Evolutionary conservation across 2,888 invertebrate genomes (phyloP).

Genomic region (Eristalinus aeneus): DNA sequence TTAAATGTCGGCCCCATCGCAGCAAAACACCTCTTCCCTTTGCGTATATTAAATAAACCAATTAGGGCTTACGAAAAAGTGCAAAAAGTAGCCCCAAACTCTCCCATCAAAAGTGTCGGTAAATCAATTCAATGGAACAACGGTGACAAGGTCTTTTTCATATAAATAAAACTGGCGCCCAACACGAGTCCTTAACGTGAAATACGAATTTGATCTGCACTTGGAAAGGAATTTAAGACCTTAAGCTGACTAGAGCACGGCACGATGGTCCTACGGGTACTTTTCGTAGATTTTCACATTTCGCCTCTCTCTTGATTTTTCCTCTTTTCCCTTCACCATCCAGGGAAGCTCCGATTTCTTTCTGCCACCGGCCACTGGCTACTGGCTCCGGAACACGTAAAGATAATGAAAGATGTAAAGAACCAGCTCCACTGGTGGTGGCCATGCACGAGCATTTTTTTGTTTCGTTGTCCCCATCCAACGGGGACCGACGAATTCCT

Average conservation of each 20-base stretch:
- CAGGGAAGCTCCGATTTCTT: neutral
- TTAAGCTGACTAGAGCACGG: neutral
- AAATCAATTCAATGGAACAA: neutral
- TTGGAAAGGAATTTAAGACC: slow-evolving; percentile 1
- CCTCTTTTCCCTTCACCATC: neutral
- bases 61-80: too few relatives aligned
- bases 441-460: neutral
- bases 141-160: neutral
- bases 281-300: slow-evolving; percentile 12
- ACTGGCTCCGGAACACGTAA: neutral
- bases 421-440: neutral
- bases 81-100: too few relatives aligned
- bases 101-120: neutral
- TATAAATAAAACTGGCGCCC: neutral
- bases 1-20: too few relatives aligned
- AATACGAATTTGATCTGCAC: slow-evolving; percentile 11
- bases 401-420: slow-evolving; percentile 14
- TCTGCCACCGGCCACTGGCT: too few relatives aligned
- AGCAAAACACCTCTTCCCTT: too few relatives aligned
- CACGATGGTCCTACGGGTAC: neutral
- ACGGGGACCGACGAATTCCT: slow-evolving; percentile 19
- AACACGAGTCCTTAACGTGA: neutral
- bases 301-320: neutral
- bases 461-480: neutral
- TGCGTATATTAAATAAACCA: neutral